Conservation (phyloP, 2,888 invertebrate species). For the Rhagium mordax region DNA sequence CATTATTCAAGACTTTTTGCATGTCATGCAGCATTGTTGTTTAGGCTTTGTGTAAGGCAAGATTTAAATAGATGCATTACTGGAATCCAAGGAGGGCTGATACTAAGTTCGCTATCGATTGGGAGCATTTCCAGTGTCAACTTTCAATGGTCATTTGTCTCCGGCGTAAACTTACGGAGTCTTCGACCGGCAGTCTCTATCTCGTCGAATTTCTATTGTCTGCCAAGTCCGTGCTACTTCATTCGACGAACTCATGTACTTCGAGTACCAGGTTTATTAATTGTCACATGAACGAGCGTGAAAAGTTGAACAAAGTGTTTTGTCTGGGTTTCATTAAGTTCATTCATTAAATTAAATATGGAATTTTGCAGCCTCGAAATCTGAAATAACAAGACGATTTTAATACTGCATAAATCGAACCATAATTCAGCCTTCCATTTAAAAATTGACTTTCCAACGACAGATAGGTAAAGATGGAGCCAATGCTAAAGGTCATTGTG, state of each 20-base stretch:
- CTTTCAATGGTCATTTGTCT: slow-evolving; percentile 21
- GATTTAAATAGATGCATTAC: slow-evolving; percentile 13
- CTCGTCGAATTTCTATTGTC: not conserved
- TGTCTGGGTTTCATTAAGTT: slow-evolving; percentile 53
- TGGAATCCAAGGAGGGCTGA: not conserved
- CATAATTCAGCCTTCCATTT: too few species aligned
- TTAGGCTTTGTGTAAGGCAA: not conserved
- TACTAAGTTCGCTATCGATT: slow-evolving; percentile 23
- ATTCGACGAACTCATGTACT: slow-evolving; percentile 44
- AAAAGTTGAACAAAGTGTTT: slow-evolving; percentile 51
- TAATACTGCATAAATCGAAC: not conserved
- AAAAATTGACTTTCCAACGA: too few species aligned
- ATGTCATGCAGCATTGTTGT: not conserved
- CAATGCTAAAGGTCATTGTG: too few species aligned
- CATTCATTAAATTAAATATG: slow-evolving; percentile 40
- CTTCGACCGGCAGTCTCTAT: slow-evolving; percentile 12
- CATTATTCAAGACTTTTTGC: not conserved
- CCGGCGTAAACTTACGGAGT: slow-evolving; percentile 4
- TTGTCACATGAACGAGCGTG: slow-evolving; percentile 50
- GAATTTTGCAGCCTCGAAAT: too few species aligned
- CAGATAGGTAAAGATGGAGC: too few species aligned
- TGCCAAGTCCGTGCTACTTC: slow-evolving; percentile 23
- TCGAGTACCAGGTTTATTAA: slow-evolving; percentile 48
- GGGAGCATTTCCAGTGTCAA: slow-evolving; percentile 24
- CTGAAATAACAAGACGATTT: not conserved